Base-by-base conservation (phyloP, 2,797 vertebrate species). In the Halcyon leucocephala region DNA sequence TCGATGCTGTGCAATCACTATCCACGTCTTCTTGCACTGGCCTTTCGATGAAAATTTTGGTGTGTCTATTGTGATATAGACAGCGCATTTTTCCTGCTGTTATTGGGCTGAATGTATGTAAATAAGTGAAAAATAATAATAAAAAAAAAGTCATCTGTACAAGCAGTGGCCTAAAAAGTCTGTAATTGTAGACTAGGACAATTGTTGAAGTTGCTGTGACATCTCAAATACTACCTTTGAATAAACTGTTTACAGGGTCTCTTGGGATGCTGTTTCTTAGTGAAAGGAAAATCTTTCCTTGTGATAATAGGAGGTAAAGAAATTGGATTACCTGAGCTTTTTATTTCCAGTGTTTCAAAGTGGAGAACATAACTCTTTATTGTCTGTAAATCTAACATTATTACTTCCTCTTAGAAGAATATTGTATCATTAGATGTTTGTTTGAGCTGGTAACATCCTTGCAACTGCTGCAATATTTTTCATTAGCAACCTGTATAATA, bases 341-440 rank as follows among this genome's bases (percentile, higher is more conserved):
- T 98, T 97, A 96, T 96, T 98, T 98, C 89, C 96, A 96, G 93
- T 97, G 96, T 98, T 98, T 98, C 90, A 42, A 95, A 97, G 97
- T 97, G 97, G 93, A 98, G 95, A 98, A 97, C 93, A 94, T 94
- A 97, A 96, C 92, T 98, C 97, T 97, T 95, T 96, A 97, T 96
- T 98, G 98, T 98, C 97, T 98, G 96, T 98, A 98, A 98, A 98
- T 98, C 97, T 96, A 98, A 97, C 97, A 97, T 98, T 97, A 98
- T 98, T 98, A 97, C 97, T 98, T 98, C 97, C 97, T 98, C 97
- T 97, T 98, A 98, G 97, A 98, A 97, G 94, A 98, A 97, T 98
- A 98, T 97, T 97, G 98, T 98, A 98, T 96, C 97, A 98, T 98
- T 98, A 98, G 98, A 95, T 98, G 98, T 98, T 98, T 97, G 98